phyloP scores from a whole-genome alignment of 2,113 vertebrate genomes.

The Gambusia affinis region DNA sequence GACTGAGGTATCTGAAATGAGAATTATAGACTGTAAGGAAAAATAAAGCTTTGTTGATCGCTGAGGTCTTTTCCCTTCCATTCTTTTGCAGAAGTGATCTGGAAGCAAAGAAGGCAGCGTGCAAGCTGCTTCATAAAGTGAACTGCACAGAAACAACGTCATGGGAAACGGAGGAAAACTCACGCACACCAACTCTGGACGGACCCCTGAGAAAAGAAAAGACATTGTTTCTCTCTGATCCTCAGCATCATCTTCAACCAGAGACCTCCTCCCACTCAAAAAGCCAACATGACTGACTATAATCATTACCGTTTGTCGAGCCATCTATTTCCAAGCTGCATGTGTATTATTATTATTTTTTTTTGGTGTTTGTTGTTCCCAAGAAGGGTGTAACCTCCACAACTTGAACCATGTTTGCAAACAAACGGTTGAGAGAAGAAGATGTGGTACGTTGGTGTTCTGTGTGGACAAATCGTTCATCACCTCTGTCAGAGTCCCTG shows the following conservation, averaged over 20 bases:
- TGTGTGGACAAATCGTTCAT: conserved; percentile 3
- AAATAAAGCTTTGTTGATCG: neutral
- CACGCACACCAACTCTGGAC: conserved; percentile 14
- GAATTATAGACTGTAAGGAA: neutral
- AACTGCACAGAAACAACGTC: conserved; percentile 33
- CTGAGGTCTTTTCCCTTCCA: conserved; percentile 3
- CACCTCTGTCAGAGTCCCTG: neutral
- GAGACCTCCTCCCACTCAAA: neutral
- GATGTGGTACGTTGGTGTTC: neutral
- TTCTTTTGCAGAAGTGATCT: conserved; percentile 58
- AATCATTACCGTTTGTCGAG: conserved; percentile 7
- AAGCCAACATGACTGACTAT: conserved; percentile 12
- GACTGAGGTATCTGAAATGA: conserved; percentile 29
- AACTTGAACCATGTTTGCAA: neutral
- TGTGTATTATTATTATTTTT: conserved; percentile 50
- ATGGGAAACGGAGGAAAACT: conserved; percentile 3
- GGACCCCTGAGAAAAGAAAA: conserved; percentile 1
- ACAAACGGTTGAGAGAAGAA: neutral
- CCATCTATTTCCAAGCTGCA: neutral
- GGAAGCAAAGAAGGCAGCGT: conserved; percentile 3
- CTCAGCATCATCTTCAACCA: conserved; percentile 15
- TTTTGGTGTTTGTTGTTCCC: conserved; percentile 46
- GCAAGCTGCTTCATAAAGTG: conserved; percentile 24
- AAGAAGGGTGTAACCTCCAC: conserved; percentile 40
- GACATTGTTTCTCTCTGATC: neutral